Evolutionary conservation across 2,888 invertebrate species (phyloP).

Genomic region (Drosophila seclusa): DNA sequence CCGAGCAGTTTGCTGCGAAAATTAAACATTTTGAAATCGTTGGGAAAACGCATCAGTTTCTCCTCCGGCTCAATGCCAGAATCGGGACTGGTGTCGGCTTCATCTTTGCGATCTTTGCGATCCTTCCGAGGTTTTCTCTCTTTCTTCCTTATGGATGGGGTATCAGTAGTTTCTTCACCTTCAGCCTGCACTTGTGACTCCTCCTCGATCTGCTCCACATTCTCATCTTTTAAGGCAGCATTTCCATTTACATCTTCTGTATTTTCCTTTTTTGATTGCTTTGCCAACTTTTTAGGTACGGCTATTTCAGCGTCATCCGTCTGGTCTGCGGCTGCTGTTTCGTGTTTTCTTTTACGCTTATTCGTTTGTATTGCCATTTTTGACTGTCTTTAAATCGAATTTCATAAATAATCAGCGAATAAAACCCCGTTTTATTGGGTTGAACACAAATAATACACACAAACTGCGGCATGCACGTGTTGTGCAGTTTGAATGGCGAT

Average conservation of each 20-base stretch:
- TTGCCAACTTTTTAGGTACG: conserved; percentile 75
- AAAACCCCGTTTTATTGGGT: conserved; percentile 6
- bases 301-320: conserved; percentile 60
- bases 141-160: conserved; percentile 9
- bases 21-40: conserved; percentile 87
- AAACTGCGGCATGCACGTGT: conserved; percentile 53
- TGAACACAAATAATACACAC: conserved; percentile 1
- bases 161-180: neutral
- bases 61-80: conserved; percentile 75
- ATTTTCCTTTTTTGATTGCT: conserved; percentile 66
- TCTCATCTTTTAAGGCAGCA: neutral
- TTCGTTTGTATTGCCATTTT: conserved; percentile 81
- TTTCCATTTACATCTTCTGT: conserved; percentile 12
- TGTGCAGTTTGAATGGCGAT: conserved; percentile 11
- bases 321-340: conserved; percentile 26
- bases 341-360: conserved; percentile 78
- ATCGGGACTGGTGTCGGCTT: conserved; percentile 65
- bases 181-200: neutral
- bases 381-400: neutral
- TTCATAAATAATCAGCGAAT: conserved; percentile 14
- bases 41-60: conserved; percentile 70
- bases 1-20: conserved; percentile 87
- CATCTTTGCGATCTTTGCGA: conserved; percentile 14
- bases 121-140: conserved; percentile 6
- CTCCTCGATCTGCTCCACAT: neutral